Conservation (phyloP, 2,797 vertebrate genomes). For the Allobates femoralis region DNA sequence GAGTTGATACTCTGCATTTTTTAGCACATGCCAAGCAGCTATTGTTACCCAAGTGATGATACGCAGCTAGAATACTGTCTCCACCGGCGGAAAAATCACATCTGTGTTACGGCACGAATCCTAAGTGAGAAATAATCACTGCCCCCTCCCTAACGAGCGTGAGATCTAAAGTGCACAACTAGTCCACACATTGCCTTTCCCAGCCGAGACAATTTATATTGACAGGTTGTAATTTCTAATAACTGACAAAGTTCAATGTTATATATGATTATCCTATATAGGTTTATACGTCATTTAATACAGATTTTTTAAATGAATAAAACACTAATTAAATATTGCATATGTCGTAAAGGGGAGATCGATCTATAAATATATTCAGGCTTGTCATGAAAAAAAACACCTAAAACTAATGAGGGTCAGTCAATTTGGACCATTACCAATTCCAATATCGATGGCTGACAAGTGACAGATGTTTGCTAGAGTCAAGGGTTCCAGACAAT, state of each 20-base stretch:
- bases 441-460: too few species aligned
- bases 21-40: neutral
- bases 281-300: neutral
- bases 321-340: neutral
- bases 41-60: conserved; percentile 11
- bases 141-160: neutral
- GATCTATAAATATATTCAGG: neutral
- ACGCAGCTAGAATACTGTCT: neutral
- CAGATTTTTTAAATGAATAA: too few species aligned
- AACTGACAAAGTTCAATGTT: neutral
- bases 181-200: neutral
- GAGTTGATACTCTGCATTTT: conserved; percentile 5
- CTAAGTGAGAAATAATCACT: neutral
- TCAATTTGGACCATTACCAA: neutral
- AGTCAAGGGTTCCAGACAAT: too few species aligned
- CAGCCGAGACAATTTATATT: neutral
- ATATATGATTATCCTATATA: too few species aligned
- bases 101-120: neutral
- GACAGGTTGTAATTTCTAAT: neutral
- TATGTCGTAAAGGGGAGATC: neutral
- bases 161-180: neutral
- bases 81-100: neutral
- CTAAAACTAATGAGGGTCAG: neutral
- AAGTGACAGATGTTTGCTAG: too few species aligned
- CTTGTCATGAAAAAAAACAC: too few species aligned